Percentiles rank a stretch among this genome's conserved stretches.
Conservation (phyloP, 2,888 invertebrate species). For the Hyposoter dolosus region DNA sequence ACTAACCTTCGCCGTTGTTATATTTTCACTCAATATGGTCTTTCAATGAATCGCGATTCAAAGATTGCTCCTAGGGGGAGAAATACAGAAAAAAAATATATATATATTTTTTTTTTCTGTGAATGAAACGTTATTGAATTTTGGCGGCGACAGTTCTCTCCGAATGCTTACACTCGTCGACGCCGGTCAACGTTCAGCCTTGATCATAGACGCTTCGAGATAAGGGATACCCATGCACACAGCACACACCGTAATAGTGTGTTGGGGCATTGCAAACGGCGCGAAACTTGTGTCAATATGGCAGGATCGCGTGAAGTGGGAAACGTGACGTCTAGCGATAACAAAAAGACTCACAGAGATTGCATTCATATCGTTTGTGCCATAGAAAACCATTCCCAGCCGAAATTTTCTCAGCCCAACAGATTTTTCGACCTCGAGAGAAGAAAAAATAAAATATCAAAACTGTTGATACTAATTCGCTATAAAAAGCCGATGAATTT, state of each 20-base stretch:
- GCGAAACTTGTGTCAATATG: constrained; percentile 64
- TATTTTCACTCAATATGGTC: too few relatives aligned
- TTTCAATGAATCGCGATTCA: constrained; percentile 22
- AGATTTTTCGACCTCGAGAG: neutral
- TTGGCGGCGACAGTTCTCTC: constrained; percentile 37
- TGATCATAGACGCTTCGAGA: constrained; percentile 63
- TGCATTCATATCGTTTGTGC: constrained; percentile 26
- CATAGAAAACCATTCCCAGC: constrained; percentile 2
- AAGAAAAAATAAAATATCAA: too few relatives aligned
- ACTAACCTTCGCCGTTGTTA: too few relatives aligned
- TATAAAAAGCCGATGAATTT: too few relatives aligned
- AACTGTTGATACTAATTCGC: too few relatives aligned
- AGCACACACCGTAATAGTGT: neutral
- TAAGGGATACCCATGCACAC: constrained; percentile 50
- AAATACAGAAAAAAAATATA: neutral
- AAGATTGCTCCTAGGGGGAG: neutral
- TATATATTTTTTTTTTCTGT: neutral
- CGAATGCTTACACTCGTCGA: constrained; percentile 55
- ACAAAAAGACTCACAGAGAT: constrained; percentile 53
- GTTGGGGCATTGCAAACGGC: constrained; percentile 31
- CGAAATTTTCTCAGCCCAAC: constrained; percentile 1
- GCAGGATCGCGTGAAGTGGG: constrained; percentile 34
- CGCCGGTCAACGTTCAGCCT: constrained; percentile 72
- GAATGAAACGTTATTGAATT: constrained; percentile 40
- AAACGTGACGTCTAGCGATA: constrained; percentile 63